These are phyloP conservation scores for Mastomys coucha DNA, from an alignment of 2,113 vertebrate genomes.

Conservation along the genomic window DNA sequence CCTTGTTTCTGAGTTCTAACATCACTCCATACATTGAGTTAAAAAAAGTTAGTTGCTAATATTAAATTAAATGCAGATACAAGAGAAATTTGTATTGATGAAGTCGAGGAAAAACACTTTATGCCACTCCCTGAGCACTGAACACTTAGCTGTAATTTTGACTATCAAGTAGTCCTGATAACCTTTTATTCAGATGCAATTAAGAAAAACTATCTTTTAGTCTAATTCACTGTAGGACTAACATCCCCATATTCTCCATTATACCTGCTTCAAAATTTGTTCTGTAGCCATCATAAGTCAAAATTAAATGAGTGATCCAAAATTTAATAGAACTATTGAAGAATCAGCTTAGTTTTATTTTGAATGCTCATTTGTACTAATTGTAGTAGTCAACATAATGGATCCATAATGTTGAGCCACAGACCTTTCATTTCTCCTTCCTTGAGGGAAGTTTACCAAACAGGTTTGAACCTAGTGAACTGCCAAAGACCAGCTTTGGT, in stretches of 20 bases:
- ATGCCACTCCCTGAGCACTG: neutral
- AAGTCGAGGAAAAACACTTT: neutral
- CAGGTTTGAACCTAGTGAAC: neutral
- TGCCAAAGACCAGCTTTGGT: no score
- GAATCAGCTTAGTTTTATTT: conserved; percentile 3
- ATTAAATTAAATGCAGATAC: conserved; percentile 16
- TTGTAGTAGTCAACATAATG: neutral
- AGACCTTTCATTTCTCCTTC: neutral
- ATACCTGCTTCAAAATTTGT: neutral
- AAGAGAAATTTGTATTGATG: conserved; percentile 1
- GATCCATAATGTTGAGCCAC: neutral
- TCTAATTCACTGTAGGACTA: neutral
- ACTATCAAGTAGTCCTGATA: neutral
- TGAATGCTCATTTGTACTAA: neutral
- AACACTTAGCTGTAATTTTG: conserved; percentile 27
- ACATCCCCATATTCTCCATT: neutral
- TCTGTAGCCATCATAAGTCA: neutral
- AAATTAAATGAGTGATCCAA: neutral
- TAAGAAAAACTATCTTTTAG: neutral
- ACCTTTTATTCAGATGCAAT: neutral
- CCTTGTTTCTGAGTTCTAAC: neutral
- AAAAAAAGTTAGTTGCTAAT: neutral
- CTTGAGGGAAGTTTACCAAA: neutral
- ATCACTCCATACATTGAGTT: neutral
- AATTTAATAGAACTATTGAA: neutral